Conservation (phyloP, 1,140 invertebrate species). For the Camponotus floridanus region DNA sequence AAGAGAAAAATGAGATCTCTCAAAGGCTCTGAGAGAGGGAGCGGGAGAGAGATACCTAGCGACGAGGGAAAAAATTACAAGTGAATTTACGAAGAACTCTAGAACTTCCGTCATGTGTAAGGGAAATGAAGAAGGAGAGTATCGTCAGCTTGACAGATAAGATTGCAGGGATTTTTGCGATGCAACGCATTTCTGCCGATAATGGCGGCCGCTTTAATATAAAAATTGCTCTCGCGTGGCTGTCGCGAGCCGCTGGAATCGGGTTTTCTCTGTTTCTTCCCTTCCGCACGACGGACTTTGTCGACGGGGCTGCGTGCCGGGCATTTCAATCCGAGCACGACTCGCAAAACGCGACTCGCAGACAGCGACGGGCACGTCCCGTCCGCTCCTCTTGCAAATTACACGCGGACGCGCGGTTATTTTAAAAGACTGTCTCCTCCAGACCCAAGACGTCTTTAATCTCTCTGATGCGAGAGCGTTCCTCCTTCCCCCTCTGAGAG, state of each 20-base stretch:
- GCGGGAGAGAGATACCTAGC: too few relatives aligned
- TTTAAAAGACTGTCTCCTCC: conserved; percentile 73
- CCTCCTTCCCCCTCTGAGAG: not conserved
- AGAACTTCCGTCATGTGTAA: not conserved
- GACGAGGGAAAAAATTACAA: not conserved
- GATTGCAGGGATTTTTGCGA: conserved; percentile 39
- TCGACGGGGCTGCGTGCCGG: conserved; percentile 43
- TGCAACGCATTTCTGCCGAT: conserved; percentile 4
- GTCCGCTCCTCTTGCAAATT: conserved; percentile 62
- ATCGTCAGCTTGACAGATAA: conserved; percentile 1
- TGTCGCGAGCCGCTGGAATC: conserved; percentile 22
- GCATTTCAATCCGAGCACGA: conserved; percentile 58
- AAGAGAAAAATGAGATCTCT: not conserved
- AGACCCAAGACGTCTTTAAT: conserved; percentile 70
- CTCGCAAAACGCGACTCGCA: conserved; percentile 13
- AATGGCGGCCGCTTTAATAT: conserved; percentile 51
- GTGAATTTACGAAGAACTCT: not conserved
- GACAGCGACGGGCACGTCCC: conserved; percentile 26
- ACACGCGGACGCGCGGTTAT: conserved; percentile 64
- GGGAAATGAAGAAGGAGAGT: too few relatives aligned
- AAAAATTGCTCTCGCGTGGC: conserved; percentile 58
- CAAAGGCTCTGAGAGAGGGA: not conserved
- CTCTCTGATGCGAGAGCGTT: conserved; percentile 56
- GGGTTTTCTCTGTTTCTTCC: conserved; percentile 11
- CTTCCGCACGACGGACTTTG: conserved; percentile 57